A percentile compares a stretch with the other conserved stretches of the same genome.
Evolutionary conservation across 2,797 vertebrate species (phyloP).

Genomic region (Cottoperca gobio): DNA sequence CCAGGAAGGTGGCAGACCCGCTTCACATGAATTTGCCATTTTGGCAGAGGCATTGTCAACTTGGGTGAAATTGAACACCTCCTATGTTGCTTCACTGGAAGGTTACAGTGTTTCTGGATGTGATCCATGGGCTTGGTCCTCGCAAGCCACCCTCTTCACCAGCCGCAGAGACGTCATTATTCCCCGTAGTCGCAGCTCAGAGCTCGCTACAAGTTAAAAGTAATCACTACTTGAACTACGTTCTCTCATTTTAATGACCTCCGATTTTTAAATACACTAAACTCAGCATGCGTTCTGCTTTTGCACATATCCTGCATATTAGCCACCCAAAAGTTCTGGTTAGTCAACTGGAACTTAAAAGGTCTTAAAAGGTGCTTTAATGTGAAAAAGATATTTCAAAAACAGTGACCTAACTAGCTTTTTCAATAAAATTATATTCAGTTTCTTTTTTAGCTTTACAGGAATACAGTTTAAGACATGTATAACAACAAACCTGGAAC

Average conservation of each 20-base stretch:
- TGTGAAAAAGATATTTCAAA: constrained; percentile 20
- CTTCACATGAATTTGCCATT: constrained; percentile 69
- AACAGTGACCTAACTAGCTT: constrained; percentile 31
- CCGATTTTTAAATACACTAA: constrained; percentile 55
- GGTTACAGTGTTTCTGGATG: constrained; percentile 69
- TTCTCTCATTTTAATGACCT: constrained; percentile 61
- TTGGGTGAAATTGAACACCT: constrained; percentile 72
- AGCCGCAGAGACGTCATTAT: constrained; percentile 66
- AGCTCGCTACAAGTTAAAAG: constrained; percentile 51
- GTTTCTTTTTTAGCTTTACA: constrained; percentile 29
- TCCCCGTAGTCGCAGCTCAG: constrained; percentile 53
- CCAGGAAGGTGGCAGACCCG: constrained; percentile 70
- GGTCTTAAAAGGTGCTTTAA: constrained; percentile 30
- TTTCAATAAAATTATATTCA: constrained; percentile 26
- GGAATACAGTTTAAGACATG: constrained; percentile 21
- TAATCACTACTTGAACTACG: constrained; percentile 54
- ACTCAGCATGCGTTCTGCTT: constrained; percentile 51
- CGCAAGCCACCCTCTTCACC: constrained; percentile 57
- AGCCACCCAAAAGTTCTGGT: constrained; percentile 40
- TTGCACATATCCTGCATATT: constrained; percentile 23
- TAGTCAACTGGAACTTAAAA: constrained; percentile 34
- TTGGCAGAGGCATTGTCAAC: constrained; percentile 59
- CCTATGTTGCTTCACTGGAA: constrained; percentile 48
- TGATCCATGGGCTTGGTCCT: constrained; percentile 58
- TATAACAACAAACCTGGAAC: constrained; percentile 59